Percentiles rank a stretch among this genome's conserved stretches.
Conservation (phyloP, 2,888 invertebrate genomes). For the Noctua janthina region DNA sequence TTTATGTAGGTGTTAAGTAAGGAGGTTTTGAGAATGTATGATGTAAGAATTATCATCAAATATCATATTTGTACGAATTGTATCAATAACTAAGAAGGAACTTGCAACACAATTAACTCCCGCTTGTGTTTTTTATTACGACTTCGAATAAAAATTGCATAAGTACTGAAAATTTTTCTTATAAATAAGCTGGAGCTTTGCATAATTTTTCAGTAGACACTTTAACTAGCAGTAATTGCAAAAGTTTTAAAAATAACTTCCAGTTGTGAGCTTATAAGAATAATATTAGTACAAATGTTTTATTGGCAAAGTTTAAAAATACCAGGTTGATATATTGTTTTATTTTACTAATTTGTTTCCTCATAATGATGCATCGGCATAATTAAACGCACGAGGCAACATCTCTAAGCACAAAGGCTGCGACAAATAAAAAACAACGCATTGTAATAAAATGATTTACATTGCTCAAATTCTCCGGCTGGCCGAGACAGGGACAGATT, state of each 20-base stretch:
- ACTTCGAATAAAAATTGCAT: not conserved
- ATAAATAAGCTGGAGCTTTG: slow-evolving; percentile 25
- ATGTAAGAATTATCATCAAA: not conserved
- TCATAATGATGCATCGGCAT: slow-evolving; percentile 66
- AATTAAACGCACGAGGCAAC: slow-evolving; percentile 77
- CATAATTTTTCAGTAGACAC: slow-evolving; percentile 11
- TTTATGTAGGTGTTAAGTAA: slow-evolving; percentile 12
- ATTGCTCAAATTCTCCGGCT: slow-evolving; percentile 87
- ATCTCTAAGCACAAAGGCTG: slow-evolving; percentile 82
- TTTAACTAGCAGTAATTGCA: slow-evolving; percentile 29
- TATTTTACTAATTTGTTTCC: slow-evolving; percentile 64
- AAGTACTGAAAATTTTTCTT: not conserved
- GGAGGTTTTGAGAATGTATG: not conserved
- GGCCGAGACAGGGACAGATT: slow-evolving; percentile 86
- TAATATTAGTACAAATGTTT: slow-evolving; percentile 43
- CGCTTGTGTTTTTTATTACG: not conserved
- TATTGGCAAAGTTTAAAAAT: slow-evolving; percentile 44
- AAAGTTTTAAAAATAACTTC: slow-evolving; percentile 38
- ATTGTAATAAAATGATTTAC: slow-evolving; percentile 90
- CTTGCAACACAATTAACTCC: not conserved
- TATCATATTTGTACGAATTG: not conserved
- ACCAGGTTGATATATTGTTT: slow-evolving; percentile 47
- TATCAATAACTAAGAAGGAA: not conserved
- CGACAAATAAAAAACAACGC: slow-evolving; percentile 83
- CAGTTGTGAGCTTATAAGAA: slow-evolving; percentile 11